Base-by-base conservation (phyloP, 2,888 invertebrate species). In the Pseudococcus longispinus region DNA sequence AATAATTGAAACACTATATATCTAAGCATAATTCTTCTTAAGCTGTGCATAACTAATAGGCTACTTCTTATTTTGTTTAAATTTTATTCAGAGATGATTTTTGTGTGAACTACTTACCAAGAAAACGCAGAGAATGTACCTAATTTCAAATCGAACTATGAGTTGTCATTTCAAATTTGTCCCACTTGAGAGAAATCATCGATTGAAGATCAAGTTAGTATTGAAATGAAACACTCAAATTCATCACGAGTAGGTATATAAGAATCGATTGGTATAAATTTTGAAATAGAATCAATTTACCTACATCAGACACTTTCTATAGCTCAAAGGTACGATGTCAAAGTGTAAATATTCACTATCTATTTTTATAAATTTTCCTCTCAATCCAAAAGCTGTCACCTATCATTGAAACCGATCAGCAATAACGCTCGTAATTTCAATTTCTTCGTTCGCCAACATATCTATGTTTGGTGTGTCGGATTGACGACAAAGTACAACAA, bases 391-490 rank as follows among this genome's bases (percentile, higher is more conserved):
- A 80, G 11, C 77, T 42, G 29, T 80, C 77, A 80, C 77, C 42
- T 80, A 74, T 32, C 74, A 74, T 80, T 42, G 77, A 80, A 80
- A 11, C 0, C 13, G 42, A 80, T 80, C 77, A n/a, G 20, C 77
- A 42, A 42, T 80, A 32, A 29, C 1, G 15, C 74, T 4, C 15
- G 74, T 42, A 80, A 42, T 80, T 42, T 37, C 20, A 42, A 42
- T 80, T 80, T 80, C 42, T 42, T 80, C 18, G 18, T 4, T 42
- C 77, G 42, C 77, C 42, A 42, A 80, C 77, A 18, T 80, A 80
- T 80, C 77, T 80, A 80, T 80, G 77, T 80, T 80, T 80, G 77
- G 77, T 80, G 42, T 80, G 77, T 80, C 77, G 42, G 77, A 80
- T 80, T 20, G 77, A 37, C 74, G 74, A 74, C 74, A 74, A 74